These are phyloP conservation scores for Spodoptera litura DNA, from an alignment of 1,140 invertebrate species.

Conservation along the genomic window DNA sequence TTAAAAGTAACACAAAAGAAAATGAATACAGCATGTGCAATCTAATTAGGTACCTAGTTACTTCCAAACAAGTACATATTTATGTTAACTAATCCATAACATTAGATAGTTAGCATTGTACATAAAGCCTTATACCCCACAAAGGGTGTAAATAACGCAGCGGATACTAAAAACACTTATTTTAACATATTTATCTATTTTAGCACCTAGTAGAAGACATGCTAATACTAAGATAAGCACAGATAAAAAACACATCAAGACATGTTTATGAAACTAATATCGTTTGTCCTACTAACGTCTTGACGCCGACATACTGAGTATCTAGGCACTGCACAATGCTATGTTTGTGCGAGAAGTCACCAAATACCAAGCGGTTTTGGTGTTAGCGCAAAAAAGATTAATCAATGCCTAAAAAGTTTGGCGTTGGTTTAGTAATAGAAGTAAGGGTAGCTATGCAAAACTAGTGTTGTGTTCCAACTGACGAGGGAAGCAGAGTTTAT, in stretches of 20 bases:
- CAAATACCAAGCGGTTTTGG: too few species aligned
- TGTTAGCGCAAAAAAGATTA: too few species aligned
- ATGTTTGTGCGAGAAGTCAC: too few species aligned
- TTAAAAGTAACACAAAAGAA: too few species aligned
- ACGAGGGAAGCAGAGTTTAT: not conserved
- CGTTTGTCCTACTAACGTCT: not conserved
- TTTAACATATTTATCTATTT: conserved; percentile 38
- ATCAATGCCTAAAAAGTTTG: too few species aligned
- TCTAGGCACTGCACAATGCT: too few species aligned
- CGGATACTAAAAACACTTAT: conserved; percentile 6
- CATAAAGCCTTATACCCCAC: not conserved
- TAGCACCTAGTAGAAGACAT: conserved; percentile 15
- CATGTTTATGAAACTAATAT: conserved; percentile 39
- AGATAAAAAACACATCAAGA: conserved; percentile 26
- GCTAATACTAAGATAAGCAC: conserved; percentile 6
- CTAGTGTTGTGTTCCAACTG: not conserved
- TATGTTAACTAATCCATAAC: too few species aligned
- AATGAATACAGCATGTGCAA: too few species aligned
- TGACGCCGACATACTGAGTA: not conserved
- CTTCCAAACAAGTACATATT: too few species aligned
- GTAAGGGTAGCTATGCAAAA: not conserved
- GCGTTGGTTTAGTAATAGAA: too few species aligned
- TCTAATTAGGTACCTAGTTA: too few species aligned
- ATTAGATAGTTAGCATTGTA: not conserved
- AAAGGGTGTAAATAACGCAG: not conserved